Evolutionary conservation across 1,140 invertebrate species (phyloP).

Genomic region (Diachasmimorpha longicaudata): DNA sequence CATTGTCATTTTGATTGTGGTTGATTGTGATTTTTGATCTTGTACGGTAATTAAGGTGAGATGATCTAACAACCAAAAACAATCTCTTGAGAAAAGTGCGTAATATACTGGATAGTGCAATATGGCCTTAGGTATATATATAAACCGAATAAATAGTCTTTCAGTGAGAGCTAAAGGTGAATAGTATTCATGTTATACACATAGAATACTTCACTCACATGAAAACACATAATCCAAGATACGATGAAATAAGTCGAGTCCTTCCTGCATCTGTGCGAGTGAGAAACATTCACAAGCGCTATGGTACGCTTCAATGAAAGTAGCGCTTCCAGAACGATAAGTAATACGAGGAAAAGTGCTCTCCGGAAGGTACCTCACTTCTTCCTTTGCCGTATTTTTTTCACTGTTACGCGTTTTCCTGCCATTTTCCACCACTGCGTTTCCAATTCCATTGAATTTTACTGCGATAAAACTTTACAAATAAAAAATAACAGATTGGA

Average conservation of each 20-base stretch:
- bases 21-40: too few relatives aligned
- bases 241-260: background rate
- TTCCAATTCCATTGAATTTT: background rate
- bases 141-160: conserved; percentile 7
- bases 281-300: conserved; percentile 30
- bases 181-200: conserved; percentile 9
- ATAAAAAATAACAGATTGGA: too few relatives aligned
- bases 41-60: too few relatives aligned
- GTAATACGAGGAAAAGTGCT: conserved; percentile 61
- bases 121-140: conserved; percentile 18
- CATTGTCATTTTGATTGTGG: too few relatives aligned
- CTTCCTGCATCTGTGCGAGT: background rate
- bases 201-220: background rate
- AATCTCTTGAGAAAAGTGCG: too few relatives aligned
- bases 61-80: too few relatives aligned
- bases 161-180: background rate
- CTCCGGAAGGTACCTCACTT: background rate
- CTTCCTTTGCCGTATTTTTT: background rate
- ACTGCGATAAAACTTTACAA: background rate
- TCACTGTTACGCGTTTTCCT: background rate
- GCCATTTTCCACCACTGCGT: background rate
- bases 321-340: conserved; percentile 43
- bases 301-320: conserved; percentile 28
- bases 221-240: conserved; percentile 2
- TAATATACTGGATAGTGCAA: conserved; percentile 28